Conservation (phyloP, 2,888 invertebrate genomes). For the Pseudoips prasinana region DNA sequence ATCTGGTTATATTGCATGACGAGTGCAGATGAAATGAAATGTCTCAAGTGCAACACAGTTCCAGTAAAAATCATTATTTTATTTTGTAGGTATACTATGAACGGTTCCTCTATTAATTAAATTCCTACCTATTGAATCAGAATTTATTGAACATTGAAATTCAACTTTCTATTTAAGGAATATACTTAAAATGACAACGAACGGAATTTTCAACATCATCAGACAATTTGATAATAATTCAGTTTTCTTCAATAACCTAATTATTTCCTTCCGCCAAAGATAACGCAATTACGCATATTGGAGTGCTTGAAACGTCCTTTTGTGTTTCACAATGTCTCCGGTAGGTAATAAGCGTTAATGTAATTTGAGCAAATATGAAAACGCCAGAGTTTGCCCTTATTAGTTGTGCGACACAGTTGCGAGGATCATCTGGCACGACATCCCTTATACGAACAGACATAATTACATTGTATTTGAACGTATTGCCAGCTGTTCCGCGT, state of each 20-base stretch:
- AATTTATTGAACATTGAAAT: no score
- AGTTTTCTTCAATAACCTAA: conserved; percentile 8
- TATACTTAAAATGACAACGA: conserved; percentile 1
- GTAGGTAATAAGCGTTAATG: conserved; percentile 66
- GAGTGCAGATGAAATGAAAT: no score
- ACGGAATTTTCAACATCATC: conserved; percentile 6
- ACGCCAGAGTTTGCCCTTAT: conserved; percentile 65
- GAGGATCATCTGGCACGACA: conserved; percentile 33
- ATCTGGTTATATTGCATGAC: no score
- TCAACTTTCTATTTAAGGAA: not conserved
- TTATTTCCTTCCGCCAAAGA: conserved; percentile 28
- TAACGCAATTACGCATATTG: conserved; percentile 36
- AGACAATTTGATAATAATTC: conserved; percentile 28
- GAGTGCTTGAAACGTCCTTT: conserved; percentile 36
- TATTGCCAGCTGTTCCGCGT: conserved; percentile 39
- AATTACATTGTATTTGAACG: conserved; percentile 56
- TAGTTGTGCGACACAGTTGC: conserved; percentile 57
- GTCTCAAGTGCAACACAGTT: no score
- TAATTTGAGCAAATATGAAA: conserved; percentile 75
- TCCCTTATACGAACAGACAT: conserved; percentile 49
- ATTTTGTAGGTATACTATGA: no score
- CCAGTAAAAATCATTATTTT: no score
- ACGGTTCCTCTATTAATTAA: no score
- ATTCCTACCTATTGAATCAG: no score
- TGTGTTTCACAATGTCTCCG: conserved; percentile 44